A percentile compares a stretch with the other conserved stretches of the same genome.
phyloP scores from a whole-genome alignment of 2,888 invertebrate genomes.

The Rhamphomyia laevipes region DNA sequence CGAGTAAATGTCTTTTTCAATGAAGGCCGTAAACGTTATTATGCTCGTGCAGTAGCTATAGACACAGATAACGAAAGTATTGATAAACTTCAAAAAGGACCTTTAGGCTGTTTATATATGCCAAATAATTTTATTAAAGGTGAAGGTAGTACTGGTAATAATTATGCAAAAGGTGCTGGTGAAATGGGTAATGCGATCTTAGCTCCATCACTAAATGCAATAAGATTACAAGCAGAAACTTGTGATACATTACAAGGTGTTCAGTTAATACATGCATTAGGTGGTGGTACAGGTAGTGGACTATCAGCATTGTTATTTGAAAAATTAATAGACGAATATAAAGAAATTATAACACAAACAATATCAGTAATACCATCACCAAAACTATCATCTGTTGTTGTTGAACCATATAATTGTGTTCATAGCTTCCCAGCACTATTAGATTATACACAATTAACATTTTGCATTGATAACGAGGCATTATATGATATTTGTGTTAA shows the following conservation, averaged over 20 bases:
- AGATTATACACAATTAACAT: constrained; percentile 26
- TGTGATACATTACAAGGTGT: constrained; percentile 45
- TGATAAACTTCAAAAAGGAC: constrained; percentile 42
- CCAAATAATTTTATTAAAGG: constrained; percentile 59
- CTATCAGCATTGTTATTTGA: constrained; percentile 60
- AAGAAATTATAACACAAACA: constrained; percentile 59
- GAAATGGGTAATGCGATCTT: constrained; percentile 31
- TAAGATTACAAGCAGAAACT: constrained; percentile 27
- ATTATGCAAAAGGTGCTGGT: constrained; percentile 52
- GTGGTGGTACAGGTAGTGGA: constrained; percentile 67
- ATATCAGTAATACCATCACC: constrained; percentile 46
- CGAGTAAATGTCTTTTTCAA: constrained; percentile 49
- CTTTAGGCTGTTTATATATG: constrained; percentile 50
- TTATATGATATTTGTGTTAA: constrained; percentile 23
- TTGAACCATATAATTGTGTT: constrained; percentile 31
- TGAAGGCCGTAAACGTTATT: constrained; percentile 48
- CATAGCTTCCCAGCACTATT: constrained; percentile 26
- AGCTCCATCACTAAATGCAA: constrained; percentile 25
- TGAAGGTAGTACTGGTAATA: constrained; percentile 44
- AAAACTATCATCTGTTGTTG: constrained; percentile 27
- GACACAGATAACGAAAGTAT: constrained; percentile 59
- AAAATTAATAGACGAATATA: constrained; percentile 60
- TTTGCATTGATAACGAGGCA: constrained; percentile 32
- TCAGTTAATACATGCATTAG: constrained; percentile 55
- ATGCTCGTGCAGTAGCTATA: constrained; percentile 54